Percentiles rank a stretch among this genome's conserved stretches.
Evolutionary conservation across 1,140 invertebrate genomes (phyloP).

Genomic region (Diploscapter pachys): DNA sequence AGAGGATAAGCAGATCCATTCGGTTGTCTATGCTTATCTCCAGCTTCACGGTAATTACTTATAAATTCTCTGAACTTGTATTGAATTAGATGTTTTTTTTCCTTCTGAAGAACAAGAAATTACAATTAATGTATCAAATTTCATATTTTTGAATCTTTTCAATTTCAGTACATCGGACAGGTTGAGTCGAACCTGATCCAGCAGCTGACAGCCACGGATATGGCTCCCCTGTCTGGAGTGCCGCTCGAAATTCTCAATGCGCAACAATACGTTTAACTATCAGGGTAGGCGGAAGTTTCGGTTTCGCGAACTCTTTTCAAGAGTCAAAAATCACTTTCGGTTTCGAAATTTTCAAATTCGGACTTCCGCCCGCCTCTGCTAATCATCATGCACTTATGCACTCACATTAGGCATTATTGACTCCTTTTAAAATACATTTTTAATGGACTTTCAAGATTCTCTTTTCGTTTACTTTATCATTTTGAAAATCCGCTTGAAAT

Average conservation of each 20-base stretch:
- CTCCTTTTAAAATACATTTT: no score
- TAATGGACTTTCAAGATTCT: no score
- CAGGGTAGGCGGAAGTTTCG: no score
- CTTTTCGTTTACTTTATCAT: no score
- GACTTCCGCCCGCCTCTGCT: no score
- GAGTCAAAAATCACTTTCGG: no score
- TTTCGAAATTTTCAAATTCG: no score
- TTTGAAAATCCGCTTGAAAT: no score
- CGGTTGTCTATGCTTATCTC: slow-evolving; percentile 29
- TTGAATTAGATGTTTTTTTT: neutral
- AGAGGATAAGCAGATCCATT: slow-evolving; percentile 16
- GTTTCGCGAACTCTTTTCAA: no score
- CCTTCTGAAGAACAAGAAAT: neutral
- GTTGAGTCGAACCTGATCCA: slow-evolving; percentile 25
- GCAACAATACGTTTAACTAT: neutral
- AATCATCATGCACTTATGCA: no score
- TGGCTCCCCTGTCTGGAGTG: slow-evolving; percentile 22
- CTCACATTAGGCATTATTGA: no score
- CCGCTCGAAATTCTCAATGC: slow-evolving; percentile 25
- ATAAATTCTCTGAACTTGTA: neutral
- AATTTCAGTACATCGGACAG: slow-evolving; percentile 34
- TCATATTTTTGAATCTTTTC: neutral
- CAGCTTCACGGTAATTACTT: slow-evolving; percentile 33
- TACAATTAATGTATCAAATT: neutral
- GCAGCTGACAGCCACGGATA: slow-evolving; percentile 18